Percentiles rank a stretch among this genome's conserved stretches.
These are phyloP conservation scores for Hemicentrotus pulcherrimus DNA, from an alignment of 35 echinoderm and acorn worm genomes.

Conservation along the genomic window DNA sequence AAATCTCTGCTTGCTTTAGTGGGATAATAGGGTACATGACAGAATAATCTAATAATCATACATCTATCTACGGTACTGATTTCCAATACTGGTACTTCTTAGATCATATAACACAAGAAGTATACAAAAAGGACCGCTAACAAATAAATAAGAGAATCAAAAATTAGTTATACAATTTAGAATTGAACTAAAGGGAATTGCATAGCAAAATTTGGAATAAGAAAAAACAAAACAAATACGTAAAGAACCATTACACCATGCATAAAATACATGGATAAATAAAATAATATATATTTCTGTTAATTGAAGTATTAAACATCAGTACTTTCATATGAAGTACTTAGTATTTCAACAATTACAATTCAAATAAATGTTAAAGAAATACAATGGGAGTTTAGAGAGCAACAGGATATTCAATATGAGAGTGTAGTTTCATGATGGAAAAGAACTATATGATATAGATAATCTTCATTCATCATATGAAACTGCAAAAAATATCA, in stretches of 20 bases:
- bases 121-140: not conserved
- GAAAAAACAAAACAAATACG: not conserved
- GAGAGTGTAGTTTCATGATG: not conserved
- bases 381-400: not conserved
- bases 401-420: not conserved
- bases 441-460: not conserved
- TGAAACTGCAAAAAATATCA: too few relatives aligned
- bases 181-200: not conserved
- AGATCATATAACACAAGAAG: not conserved
- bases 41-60: not conserved
- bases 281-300: not conserved
- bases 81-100: not conserved
- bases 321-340: not conserved
- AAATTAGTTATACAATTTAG: not conserved
- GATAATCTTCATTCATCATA: too few relatives aligned
- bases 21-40: not conserved
- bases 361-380: not conserved
- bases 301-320: not conserved
- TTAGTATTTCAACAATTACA: not conserved
- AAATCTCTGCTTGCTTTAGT: not conserved
- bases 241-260: not conserved
- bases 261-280: not conserved
- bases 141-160: not conserved
- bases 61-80: not conserved
- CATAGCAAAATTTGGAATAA: constrained; percentile 4